These are phyloP conservation scores for Tachyglossus aculeatus DNA, from an alignment of 2,797 vertebrate species.

Conservation along the genomic window DNA sequence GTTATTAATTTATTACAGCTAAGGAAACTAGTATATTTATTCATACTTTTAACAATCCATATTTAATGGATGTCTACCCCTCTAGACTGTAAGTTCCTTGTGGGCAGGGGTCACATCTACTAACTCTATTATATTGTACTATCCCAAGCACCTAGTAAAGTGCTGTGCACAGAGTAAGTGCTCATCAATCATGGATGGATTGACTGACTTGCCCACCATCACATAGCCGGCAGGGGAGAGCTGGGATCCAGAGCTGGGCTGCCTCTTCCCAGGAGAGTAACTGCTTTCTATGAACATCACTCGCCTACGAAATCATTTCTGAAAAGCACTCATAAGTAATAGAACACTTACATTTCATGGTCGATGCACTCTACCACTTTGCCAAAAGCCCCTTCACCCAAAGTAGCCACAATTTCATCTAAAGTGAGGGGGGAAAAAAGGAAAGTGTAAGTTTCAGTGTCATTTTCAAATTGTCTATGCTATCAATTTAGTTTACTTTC, in stretches of 20 bases:
- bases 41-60: no score
- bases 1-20: no score
- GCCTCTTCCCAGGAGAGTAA: neutral
- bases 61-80: no score
- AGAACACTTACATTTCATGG: slow-evolving; percentile 81
- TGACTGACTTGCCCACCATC: no score
- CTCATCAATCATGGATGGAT: no score
- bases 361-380: slow-evolving; percentile 91
- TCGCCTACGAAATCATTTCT: neutral
- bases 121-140: no score
- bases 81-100: no score
- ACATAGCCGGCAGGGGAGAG: no score
- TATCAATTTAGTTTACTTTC: slow-evolving; percentile 61
- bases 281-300: neutral
- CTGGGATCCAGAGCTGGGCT: neutral
- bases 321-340: neutral
- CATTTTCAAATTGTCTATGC: slow-evolving; percentile 45
- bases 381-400: slow-evolving; percentile 92
- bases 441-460: slow-evolving; percentile 24
- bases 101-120: no score
- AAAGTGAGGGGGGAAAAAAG: slow-evolving; percentile 51
- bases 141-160: no score
- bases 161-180: no score
- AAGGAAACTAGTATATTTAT: no score
- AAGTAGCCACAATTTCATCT: slow-evolving; percentile 90